Evolutionary conservation across 2,888 invertebrate genomes (phyloP).

Genomic region (Dermolepida albohirtum): DNA sequence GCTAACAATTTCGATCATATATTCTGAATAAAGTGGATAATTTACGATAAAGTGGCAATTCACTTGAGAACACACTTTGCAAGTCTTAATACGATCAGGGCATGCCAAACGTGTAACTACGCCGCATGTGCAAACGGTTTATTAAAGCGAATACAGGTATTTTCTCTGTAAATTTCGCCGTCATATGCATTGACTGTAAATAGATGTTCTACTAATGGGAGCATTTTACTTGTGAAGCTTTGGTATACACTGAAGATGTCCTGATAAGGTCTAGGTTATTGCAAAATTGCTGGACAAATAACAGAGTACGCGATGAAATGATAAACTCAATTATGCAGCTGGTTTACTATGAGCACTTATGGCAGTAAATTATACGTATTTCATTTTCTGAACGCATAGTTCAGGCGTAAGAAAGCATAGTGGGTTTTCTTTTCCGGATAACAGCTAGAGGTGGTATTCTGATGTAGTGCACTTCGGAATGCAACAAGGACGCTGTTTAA

Average conservation of each 20-base stretch:
- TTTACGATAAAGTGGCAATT: slow-evolving; percentile 18
- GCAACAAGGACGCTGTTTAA: slow-evolving; percentile 23
- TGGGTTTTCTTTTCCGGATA: slow-evolving; percentile 16
- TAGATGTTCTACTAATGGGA: slow-evolving; percentile 15
- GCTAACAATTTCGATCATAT: slow-evolving; percentile 1
- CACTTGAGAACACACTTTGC: slow-evolving; percentile 13
- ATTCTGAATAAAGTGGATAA: slow-evolving; percentile 15
- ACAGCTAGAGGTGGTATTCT: slow-evolving; percentile 28
- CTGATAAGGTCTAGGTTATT: slow-evolving; percentile 44
- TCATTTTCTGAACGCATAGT: slow-evolving; percentile 7
- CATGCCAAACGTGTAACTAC: slow-evolving; percentile 17
- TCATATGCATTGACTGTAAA: slow-evolving; percentile 25
- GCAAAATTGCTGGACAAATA: slow-evolving; percentile 54
- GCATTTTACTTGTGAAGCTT: slow-evolving; percentile 25
- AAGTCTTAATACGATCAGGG: background rate
- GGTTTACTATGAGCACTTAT: slow-evolving; percentile 32
- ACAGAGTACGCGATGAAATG: slow-evolving; percentile 49
- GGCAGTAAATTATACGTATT: slow-evolving; percentile 29
- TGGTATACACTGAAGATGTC: slow-evolving; percentile 22
- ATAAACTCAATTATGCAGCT: slow-evolving; percentile 52
- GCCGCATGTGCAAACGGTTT: slow-evolving; percentile 14
- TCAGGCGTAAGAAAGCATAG: slow-evolving; percentile 5
- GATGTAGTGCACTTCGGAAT: slow-evolving; percentile 10
- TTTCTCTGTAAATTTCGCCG: slow-evolving; percentile 25
- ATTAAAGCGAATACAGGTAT: slow-evolving; percentile 24